A percentile compares a stretch with the other conserved stretches of the same genome.
These are phyloP conservation scores for Anabacerthia variegaticeps DNA, from an alignment of 2,797 vertebrate species.

Conservation along the genomic window DNA sequence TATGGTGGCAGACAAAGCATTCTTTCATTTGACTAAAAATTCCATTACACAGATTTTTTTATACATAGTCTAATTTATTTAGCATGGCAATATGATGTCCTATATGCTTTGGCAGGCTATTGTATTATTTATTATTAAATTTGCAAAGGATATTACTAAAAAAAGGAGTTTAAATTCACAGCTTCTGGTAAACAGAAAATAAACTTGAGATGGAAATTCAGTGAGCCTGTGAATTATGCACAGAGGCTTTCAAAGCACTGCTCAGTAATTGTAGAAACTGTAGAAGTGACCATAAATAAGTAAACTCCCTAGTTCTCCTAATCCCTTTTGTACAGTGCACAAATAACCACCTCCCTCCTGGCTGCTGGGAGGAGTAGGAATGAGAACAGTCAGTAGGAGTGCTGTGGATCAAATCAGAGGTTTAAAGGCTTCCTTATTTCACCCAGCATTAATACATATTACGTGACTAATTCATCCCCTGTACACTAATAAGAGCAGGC, in stretches of 20 bases:
- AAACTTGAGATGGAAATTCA: constrained; percentile 47
- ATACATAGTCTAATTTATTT: constrained; percentile 17
- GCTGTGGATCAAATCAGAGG: background rate
- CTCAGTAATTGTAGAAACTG: constrained; percentile 18
- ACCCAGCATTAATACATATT: background rate
- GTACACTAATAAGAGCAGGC: background rate
- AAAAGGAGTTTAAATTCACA: constrained; percentile 42
- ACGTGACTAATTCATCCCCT: background rate
- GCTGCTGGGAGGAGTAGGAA: background rate
- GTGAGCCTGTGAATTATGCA: constrained; percentile 46
- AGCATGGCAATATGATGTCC: background rate
- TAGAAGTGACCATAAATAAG: constrained; percentile 56
- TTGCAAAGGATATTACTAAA: constrained; percentile 41
- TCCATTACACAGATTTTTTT: constrained; percentile 25
- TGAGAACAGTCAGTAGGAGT: background rate
- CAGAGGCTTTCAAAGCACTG: constrained; percentile 14
- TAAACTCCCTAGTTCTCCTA: constrained; percentile 10
- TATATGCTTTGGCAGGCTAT: background rate
- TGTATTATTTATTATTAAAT: constrained; percentile 56
- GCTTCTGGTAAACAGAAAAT: constrained; percentile 48
- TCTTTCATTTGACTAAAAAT: constrained; percentile 43
- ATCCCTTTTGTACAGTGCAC: background rate
- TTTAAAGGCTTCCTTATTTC: background rate
- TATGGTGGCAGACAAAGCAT: background rate
- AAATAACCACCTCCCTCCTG: background rate